Conservation (phyloP, 2,113 vertebrate genomes). For the Edolisoma coerulescens region DNA sequence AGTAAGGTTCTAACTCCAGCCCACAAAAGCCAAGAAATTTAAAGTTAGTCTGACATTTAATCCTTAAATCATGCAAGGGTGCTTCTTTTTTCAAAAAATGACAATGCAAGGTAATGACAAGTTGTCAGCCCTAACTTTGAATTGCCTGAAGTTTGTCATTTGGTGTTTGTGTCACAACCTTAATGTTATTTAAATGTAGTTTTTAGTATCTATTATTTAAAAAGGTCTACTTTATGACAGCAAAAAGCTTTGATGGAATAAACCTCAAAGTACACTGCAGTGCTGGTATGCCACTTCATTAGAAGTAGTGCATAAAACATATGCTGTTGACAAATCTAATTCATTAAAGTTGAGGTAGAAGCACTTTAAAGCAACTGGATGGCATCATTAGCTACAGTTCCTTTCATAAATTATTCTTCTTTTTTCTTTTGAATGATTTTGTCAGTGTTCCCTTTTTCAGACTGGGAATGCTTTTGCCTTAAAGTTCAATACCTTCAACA, state of each 20-base stretch:
- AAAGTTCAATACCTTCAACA: constrained; percentile 64
- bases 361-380: constrained; percentile 76
- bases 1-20: constrained; percentile 68
- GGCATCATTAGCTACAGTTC: constrained; percentile 73
- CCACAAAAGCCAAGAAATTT: constrained; percentile 65
- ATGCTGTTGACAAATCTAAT: constrained; percentile 79
- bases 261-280: constrained; percentile 68
- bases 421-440: constrained; percentile 75
- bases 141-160: constrained; percentile 70
- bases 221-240: constrained; percentile 71
- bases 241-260: constrained; percentile 74
- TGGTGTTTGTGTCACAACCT: constrained; percentile 79
- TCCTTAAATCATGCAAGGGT: constrained; percentile 62
- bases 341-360: constrained; percentile 76
- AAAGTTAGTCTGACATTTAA: constrained; percentile 69
- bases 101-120: constrained; percentile 64
- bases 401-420: constrained; percentile 80
- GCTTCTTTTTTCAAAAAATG: constrained; percentile 53
- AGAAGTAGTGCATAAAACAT: constrained; percentile 79
- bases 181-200: constrained; percentile 78
- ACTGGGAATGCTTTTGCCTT: constrained; percentile 51
- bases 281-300: constrained; percentile 67
- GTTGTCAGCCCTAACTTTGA: constrained; percentile 71
- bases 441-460: constrained; percentile 68
- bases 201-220: constrained; percentile 81